A percentile compares a stretch with the other conserved stretches of the same genome.
phyloP scores from a whole-genome alignment of 2,888 invertebrate genomes.

The Anoplius nigerrimus region DNA sequence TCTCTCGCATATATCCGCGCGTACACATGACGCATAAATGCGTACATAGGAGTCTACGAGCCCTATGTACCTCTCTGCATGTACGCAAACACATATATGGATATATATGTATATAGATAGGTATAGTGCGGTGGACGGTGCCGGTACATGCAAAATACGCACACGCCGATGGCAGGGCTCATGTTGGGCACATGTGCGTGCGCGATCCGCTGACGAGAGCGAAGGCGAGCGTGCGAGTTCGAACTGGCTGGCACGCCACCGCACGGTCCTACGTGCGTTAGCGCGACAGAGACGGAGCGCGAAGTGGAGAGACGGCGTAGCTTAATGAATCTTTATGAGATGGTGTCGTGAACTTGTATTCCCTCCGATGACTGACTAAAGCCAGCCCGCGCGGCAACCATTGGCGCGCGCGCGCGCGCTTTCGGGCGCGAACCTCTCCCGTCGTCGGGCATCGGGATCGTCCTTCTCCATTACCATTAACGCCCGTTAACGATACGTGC shows the following conservation, averaged over 20 bases:
- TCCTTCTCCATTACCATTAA: conserved; percentile 25
- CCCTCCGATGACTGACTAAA: conserved; percentile 74
- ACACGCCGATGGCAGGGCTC: not conserved
- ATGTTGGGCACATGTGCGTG: conserved; percentile 24
- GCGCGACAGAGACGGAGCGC: conserved; percentile 70
- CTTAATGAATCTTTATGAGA: conserved; percentile 75
- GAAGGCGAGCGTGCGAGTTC: conserved; percentile 14
- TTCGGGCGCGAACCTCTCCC: conserved; percentile 28
- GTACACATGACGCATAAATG: too few relatives aligned
- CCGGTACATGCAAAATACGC: too few relatives aligned
- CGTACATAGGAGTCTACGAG: too few relatives aligned
- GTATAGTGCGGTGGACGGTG: too few relatives aligned
- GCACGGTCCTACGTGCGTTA: conserved; percentile 68
- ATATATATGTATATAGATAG: too few relatives aligned
- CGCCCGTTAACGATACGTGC: not conserved
- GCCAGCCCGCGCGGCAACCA: conserved; percentile 59
- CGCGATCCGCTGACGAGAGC: conserved; percentile 14
- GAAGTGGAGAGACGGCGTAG: conserved; percentile 68
- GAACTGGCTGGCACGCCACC: conserved; percentile 50
- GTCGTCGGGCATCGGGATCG: too few relatives aligned
- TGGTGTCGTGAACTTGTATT: conserved; percentile 75
- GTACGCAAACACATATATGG: too few relatives aligned
- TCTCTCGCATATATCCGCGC: conserved; percentile 45
- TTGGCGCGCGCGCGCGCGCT: conserved; percentile 57
- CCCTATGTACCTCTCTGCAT: too few relatives aligned